These are phyloP conservation scores for Rostratula benghalensis DNA, from an alignment of 2,113 vertebrate species.

Conservation along the genomic window DNA sequence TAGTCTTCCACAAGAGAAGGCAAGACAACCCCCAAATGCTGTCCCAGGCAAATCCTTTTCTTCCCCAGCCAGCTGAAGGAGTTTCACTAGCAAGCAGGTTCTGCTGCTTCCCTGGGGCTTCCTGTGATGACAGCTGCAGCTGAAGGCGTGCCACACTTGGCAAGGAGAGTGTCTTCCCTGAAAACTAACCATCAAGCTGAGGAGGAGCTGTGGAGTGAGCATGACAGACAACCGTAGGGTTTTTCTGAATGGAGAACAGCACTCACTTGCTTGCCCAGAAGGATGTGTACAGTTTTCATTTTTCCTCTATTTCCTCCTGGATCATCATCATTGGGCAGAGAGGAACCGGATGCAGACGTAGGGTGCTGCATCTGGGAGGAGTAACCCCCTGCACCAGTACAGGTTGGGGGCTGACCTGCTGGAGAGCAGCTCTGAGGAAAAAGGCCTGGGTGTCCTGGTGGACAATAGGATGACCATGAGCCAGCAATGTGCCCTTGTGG, in stretches of 20 bases:
- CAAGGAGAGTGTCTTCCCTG: not conserved
- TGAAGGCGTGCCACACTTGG: not conserved
- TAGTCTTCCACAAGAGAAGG: not conserved
- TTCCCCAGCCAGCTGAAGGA: not conserved
- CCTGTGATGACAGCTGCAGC: not conserved
- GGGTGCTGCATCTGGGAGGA: no score
- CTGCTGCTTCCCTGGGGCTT: not conserved
- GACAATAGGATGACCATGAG: no score
- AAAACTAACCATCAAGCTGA: not conserved
- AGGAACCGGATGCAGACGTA: no score
- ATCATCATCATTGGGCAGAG: not conserved
- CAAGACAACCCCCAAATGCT: not conserved
- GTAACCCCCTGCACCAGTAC: no score
- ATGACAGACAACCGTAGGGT: not conserved
- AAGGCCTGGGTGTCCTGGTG: no score
- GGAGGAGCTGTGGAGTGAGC: not conserved
- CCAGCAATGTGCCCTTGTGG: no score
- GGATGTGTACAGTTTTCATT: not conserved
- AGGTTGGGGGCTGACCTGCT: no score
- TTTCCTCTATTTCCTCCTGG: not conserved
- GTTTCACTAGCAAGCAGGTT: conserved; percentile 13
- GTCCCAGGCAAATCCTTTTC: not conserved
- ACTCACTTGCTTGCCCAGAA: not conserved
- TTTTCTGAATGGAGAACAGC: conserved; percentile 12
- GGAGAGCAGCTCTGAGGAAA: no score